A percentile compares a stretch with the other conserved stretches of the same genome.
phyloP scores from a whole-genome alignment of 2,888 invertebrate species.

The Drosophila vallismaia region DNA sequence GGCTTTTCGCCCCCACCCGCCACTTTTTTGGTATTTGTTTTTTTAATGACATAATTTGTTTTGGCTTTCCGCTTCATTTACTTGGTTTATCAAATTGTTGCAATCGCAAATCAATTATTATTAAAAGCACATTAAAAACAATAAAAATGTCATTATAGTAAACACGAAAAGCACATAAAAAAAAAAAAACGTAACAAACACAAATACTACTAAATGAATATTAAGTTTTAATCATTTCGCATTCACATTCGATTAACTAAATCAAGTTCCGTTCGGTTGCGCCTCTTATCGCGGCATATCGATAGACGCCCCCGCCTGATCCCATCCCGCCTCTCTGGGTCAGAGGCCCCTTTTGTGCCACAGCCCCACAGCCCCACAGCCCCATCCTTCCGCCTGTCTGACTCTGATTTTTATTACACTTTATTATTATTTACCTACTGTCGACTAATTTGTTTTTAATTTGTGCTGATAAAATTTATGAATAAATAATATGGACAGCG shows the following conservation, averaged over 20 bases:
- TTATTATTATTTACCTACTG: slow-evolving; percentile 79
- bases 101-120: slow-evolving; percentile 72
- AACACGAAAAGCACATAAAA: slow-evolving; percentile 7
- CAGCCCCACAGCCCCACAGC: not conserved
- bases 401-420: slow-evolving; percentile 74
- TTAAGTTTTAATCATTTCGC: slow-evolving; percentile 61
- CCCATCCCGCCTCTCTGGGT: no score
- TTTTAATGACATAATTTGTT: slow-evolving; percentile 32
- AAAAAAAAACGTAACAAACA: no score
- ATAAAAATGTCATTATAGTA: slow-evolving; percentile 67
- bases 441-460: slow-evolving; percentile 80
- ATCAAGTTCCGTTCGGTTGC: slow-evolving; percentile 39
- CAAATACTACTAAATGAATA: slow-evolving; percentile 48
- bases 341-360: no score
- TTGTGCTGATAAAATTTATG: slow-evolving; percentile 77
- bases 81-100: slow-evolving; percentile 58
- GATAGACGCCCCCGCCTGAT: slow-evolving; percentile 18
- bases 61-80: slow-evolving; percentile 43
- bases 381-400: slow-evolving; percentile 7
- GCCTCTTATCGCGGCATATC: slow-evolving; percentile 56
- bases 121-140: slow-evolving; percentile 76
- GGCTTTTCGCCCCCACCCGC: not conserved
- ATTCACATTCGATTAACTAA: slow-evolving; percentile 45
- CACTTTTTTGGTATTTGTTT: not conserved
- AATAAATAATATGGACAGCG: slow-evolving; percentile 67